Evolutionary conservation across 2,888 invertebrate species (phyloP), one percentile per base, ranked within the genome.

Genomic region (Caenorhabditis sulstoni): DNA sequence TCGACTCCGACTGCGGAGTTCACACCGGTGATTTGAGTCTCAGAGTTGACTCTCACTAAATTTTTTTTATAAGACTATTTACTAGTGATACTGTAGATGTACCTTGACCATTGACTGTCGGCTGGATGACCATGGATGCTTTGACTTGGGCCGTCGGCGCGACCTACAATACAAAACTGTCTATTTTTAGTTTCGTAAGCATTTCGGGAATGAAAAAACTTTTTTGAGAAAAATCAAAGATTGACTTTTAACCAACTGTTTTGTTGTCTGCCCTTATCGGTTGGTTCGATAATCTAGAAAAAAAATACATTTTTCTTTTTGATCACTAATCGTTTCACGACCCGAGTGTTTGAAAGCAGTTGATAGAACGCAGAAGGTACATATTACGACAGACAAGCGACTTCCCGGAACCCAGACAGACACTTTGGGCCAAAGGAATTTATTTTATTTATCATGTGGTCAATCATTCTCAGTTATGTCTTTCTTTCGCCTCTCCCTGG

Each of bases 91-190:
- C 45, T 14, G 45, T 49, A 41, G 41, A 3, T 41, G 7, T 59
- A 73, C 73, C 16, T 52, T 73, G 64, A 23, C 73, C 73, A 45
- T 73, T 73, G 9, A 39, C 64, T n/a, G 73, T 64, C 44, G 73
- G 73, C 57, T 64, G 73, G 22, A 73, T 57, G 47, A 52, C 64
- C 12, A 64, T 73, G 35, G 73, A 64, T 29, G 73, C 64, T 47
- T 65, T 64, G 22, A 73, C 64, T 58, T 73, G 73, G 44, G 73
- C 73, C n/a, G 73, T 73, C 20, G 73, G 73, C 59, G 68, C 59
- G n/a, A 58, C 73, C 73, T 73, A 55, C n/a, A 64, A 64, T 53
- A 52, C 39, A 37, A 41, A 29, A 29, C 29, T 29, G 3, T 16
- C 45, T 65, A 65, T 65, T 53, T 65, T 65, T 65, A 53, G 65